Base-by-base conservation (phyloP, 2,888 invertebrate genomes). In the Pterobdella sp. region DNA sequence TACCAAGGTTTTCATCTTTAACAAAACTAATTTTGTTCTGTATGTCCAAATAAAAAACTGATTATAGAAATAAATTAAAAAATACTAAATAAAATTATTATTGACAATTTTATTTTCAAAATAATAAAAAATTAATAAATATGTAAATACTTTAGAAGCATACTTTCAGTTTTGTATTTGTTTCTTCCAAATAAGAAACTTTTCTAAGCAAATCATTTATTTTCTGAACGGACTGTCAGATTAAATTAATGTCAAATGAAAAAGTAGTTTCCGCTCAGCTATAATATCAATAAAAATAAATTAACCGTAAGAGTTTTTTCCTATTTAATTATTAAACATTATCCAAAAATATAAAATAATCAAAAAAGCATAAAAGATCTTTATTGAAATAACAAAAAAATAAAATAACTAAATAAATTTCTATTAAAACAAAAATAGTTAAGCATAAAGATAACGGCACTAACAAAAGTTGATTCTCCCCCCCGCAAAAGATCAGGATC, bases 401-500 rank as follows among this genome's bases (percentile, higher is more conserved):
- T 18, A 56, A 22, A 26, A 14, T 56, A 14, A 26, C 26, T 7
- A 56, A 18, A 14, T 14, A 56, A 14, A 18, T 4, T 56, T 56
- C n/a, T 7, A 18, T n/a, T 18, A 18, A 26, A 22, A 56, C 4
- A 4, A 22, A 4, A 56, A 14, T 7, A 14, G 10, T 42, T 42
- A 42, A 42, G 49, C 49, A 42, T 22, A 42, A 42, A 42, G 7
- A 42, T 42, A 22, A 14, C 10, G 7, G 22, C 7, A 42, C 22
- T 42, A 7, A 42, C 22, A 22, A 7, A 42, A 14, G 7, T 42
- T 42, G 7, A 7, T 42, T 22, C 7, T 14, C 60, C 60, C 60
- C 60, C 18, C n/a, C 26, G 60, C 4, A 56, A 26, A 56, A 56
- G 60, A n/a, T 56, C 60, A 56, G 60, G 60, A 26, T 66, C 31